Evolutionary conservation across 2,113 vertebrate genomes (phyloP), one percentile per base, ranked within the genome.

Genomic region (Mobula birostris): DNA sequence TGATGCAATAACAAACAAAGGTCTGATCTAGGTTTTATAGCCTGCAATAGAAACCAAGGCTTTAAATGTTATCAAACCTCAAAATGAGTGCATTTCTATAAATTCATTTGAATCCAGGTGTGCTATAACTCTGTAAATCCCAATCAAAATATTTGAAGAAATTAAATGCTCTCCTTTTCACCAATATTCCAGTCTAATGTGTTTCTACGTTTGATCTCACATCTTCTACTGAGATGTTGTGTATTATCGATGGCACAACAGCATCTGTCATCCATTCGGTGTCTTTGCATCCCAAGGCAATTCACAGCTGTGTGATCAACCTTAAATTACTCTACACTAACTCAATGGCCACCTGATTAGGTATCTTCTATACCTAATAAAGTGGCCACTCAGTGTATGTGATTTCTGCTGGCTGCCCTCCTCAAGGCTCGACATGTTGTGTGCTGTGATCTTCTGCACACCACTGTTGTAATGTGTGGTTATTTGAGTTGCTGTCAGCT

Each of bases 21-120:
- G 58, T 63, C 85, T n/a, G 85, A 63, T 63, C 66, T 63, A 29
- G 58, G 66, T 14, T 63, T 88, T 63, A 61, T n/a, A 66, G 27
- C 61, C 63, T n/a, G 58, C 58, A 88, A 32, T 61, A 66, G 29
- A 88, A 29, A 15, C 29, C 85, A 66, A 29, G 11, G 58, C 4
- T 63, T 88, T 63, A 32, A 56, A 88, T 32, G 58, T 66, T 63
- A 88, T 66, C 85, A 88, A 88, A 88, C 58, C 85, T 88, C 83
- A 87, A 66, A 66, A 14, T 29, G 1, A 1, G 9, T 7, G 11
- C 83, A 21, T 4, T 2, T 29, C 24, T 63, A 61, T 29, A n/a
- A 88, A 88, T 5, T 63, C 27, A 88, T 63, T 15, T 88, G 27
- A 32, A 63, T 63, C 85, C 58, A 32, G 58, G 61, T 7, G 5